A percentile compares a stretch with the other conserved stretches of the same genome.
Evolutionary conservation across 2,113 vertebrate genomes (phyloP).

Genomic region (Perca flavescens): DNA sequence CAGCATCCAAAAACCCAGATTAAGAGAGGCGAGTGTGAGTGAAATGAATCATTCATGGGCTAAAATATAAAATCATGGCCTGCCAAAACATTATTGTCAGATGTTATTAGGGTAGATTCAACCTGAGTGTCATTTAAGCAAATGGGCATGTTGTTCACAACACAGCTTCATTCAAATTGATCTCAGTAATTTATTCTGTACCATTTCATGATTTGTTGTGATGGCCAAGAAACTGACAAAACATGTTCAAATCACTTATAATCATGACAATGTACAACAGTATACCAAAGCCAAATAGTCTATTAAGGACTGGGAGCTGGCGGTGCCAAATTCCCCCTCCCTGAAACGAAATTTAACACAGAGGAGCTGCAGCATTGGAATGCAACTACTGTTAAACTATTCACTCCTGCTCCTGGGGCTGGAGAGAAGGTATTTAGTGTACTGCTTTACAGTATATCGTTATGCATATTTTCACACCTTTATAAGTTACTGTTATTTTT

Average conservation of each 20-base stretch:
- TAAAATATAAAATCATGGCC: slow-evolving; percentile 8
- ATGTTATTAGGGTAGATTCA: slow-evolving; percentile 12
- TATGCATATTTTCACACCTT: neutral
- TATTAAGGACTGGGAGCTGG: slow-evolving; percentile 37
- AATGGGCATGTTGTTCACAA: neutral
- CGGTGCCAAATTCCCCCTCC: slow-evolving; percentile 47
- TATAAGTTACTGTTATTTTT: neutral
- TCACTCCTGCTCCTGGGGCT: slow-evolving; percentile 5
- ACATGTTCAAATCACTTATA: neutral
- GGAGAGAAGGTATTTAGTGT: neutral
- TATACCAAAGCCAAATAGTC: slow-evolving; percentile 26
- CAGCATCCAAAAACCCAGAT: slow-evolving; percentile 41
- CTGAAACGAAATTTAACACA: slow-evolving; percentile 56
- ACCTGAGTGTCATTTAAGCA: neutral
- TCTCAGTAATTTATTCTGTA: neutral
- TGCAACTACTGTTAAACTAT: slow-evolving; percentile 43
- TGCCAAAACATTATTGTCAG: slow-evolving; percentile 45
- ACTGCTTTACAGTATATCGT: neutral
- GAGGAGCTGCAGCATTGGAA: slow-evolving; percentile 59
- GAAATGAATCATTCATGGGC: slow-evolving; percentile 51
- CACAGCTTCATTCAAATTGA: neutral
- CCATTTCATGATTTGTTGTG: neutral
- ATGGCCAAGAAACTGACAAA: neutral
- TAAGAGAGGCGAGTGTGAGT: slow-evolving; percentile 5
- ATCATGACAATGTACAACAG: slow-evolving; percentile 34